phyloP scores from a whole-genome alignment of 2,888 invertebrate species.

The Drosophila ustulata region DNA sequence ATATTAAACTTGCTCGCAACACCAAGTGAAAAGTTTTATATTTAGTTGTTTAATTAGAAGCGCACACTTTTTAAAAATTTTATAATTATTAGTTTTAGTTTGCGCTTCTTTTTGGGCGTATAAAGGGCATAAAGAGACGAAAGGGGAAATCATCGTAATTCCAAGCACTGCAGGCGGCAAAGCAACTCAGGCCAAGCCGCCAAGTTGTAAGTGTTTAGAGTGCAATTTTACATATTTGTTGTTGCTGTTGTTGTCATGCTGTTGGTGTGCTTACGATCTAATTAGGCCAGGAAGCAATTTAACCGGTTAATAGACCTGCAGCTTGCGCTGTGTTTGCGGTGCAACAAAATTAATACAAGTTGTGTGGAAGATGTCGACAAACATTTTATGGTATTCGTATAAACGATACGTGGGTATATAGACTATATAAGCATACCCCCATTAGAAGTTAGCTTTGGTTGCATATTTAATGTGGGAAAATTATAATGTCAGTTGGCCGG shows the following conservation, averaged over 20 bases:
- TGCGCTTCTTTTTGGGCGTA: conserved; percentile 18
- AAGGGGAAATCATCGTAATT: conserved; percentile 17
- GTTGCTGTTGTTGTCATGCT: conserved; percentile 14
- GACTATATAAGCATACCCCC: conserved; percentile 7
- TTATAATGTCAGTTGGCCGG: conserved; percentile 56
- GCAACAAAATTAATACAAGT: conserved; percentile 39
- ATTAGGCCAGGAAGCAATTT: conserved; percentile 76
- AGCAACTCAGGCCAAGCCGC: conserved; percentile 13
- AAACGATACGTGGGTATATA: conserved; percentile 5
- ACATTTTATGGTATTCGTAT: neutral
- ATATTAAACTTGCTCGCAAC: neutral
- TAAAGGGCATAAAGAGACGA: neutral
- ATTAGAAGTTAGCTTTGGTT: conserved; percentile 44
- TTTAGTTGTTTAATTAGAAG: conserved; percentile 33
- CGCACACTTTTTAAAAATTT: conserved; percentile 28
- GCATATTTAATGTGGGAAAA: conserved; percentile 76
- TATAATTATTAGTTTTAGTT: conserved; percentile 23
- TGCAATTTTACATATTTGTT: conserved; percentile 31
- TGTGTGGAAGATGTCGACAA: conserved; percentile 10
- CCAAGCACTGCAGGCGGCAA: conserved; percentile 20
- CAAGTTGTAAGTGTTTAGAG: conserved; percentile 34
- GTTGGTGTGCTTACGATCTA: conserved; percentile 37
- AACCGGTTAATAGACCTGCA: conserved; percentile 60
- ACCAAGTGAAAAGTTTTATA: neutral
- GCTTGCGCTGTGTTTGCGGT: conserved; percentile 44